Percentiles rank a stretch among this genome's conserved stretches.
These are phyloP conservation scores for Drosophila gaucha DNA, from an alignment of 2,888 invertebrate species.

Conservation along the genomic window DNA sequence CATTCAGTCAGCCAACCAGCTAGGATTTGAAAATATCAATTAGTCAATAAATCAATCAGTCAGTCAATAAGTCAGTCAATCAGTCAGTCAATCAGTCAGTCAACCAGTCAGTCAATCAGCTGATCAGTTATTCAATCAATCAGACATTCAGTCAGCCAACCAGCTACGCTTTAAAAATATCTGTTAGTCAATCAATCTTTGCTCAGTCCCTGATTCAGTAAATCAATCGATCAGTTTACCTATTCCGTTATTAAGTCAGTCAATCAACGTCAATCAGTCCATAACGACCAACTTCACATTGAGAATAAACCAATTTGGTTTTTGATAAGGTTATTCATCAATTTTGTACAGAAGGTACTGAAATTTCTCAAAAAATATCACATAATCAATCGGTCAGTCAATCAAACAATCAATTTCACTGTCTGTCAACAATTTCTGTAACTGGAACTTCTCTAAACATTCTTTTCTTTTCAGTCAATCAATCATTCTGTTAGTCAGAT, in stretches of 20 bases:
- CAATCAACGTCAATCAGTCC: no score
- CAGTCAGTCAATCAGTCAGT: not conserved
- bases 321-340: not conserved
- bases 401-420: not conserved
- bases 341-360: not conserved
- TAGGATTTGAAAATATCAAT: no score
- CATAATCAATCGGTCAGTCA: not conserved
- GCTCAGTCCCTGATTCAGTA: no score
- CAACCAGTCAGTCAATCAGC: not conserved
- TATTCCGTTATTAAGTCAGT: no score
- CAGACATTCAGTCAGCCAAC: not conserved
- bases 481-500: not conserved
- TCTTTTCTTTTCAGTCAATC: not conserved
- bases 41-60: not conserved
- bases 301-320: not conserved
- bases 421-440: no score
- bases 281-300: no score
- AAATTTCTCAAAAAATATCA: not conserved
- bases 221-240: no score
- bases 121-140: not conserved
- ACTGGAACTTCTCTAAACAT: no score
- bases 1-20: not conserved
- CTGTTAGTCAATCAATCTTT: no score
- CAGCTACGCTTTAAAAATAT: no score
- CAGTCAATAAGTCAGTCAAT: not conserved